Evolutionary conservation across 2,888 invertebrate genomes (phyloP), one percentile per base, ranked within the genome.

Genomic region (Nemapogon koenigi): DNA sequence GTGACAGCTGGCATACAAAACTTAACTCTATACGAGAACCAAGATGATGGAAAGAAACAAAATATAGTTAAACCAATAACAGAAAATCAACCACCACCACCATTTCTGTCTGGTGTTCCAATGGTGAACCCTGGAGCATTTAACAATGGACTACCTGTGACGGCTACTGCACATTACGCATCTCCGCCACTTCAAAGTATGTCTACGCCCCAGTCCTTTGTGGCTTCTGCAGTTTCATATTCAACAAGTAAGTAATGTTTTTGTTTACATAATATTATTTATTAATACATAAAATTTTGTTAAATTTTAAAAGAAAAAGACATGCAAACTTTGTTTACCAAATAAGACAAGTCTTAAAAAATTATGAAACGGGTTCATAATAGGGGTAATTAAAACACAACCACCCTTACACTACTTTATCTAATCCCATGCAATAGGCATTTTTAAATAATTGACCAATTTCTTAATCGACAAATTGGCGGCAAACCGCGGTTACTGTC

Each of bases 231-330:
- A 62, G 71, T 78, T 44, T 60, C 69, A 10, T 75, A 76, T 53
- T 73, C 79, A 28, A 80, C 69, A 51, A 76, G 80, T 80, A 55
- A 76, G 79, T 72, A 52, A 42, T n/a, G n/a, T n/a, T n/a, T n/a
- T n/a, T n/a, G n/a, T n/a, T n/a, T n/a, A n/a, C n/a, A n/a, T n/a
- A n/a, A n/a, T n/a, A n/a, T n/a, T n/a, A n/a, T n/a, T n/a, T n/a
- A n/a, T n/a, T n/a, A n/a, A n/a, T n/a, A n/a, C n/a, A n/a, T n/a
- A n/a, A n/a, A n/a, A n/a, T n/a, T n/a, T n/a, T n/a, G n/a, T n/a
- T n/a, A n/a, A n/a, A n/a, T n/a, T n/a, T n/a, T n/a, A n/a, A n/a
- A n/a, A n/a, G n/a, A n/a, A n/a, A n/a, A n/a, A n/a, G n/a, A n/a
- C n/a, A n/a, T n/a, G n/a, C n/a, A n/a, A n/a, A n/a, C n/a, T n/a